These are phyloP conservation scores for Lepisosteus osseus DNA, from an alignment of 2,113 vertebrate genomes.

Conservation along the genomic window DNA sequence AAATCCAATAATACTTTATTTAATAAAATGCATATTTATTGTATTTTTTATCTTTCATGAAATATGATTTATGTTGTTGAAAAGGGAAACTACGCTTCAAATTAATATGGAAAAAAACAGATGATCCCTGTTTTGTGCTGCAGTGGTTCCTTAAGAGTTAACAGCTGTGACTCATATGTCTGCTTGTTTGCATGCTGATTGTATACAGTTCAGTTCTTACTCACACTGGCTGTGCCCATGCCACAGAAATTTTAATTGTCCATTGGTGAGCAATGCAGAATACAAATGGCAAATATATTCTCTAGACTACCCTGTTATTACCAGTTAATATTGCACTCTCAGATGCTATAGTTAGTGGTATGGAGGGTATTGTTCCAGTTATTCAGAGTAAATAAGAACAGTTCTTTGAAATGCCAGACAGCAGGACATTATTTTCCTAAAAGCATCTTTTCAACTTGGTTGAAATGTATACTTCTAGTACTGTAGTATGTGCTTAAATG, in stretches of 20 bases:
- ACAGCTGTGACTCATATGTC: too few species aligned
- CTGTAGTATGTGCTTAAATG: too few species aligned
- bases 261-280: slow-evolving; percentile 32
- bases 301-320: slow-evolving; percentile 25
- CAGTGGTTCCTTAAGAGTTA: too few species aligned
- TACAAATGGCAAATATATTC: slow-evolving; percentile 36
- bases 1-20: too few species aligned
- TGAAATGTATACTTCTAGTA: too few species aligned
- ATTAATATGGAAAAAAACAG: too few species aligned
- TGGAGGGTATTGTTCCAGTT: neutral
- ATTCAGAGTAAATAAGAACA: neutral
- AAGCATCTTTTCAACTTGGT: neutral
- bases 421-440: neutral
- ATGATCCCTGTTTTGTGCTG: too few species aligned
- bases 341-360: neutral
- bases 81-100: too few species aligned
- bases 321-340: neutral
- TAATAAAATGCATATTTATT: too few species aligned
- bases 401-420: neutral
- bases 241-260: slow-evolving; percentile 28
- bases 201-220: slow-evolving; percentile 34
- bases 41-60: too few species aligned
- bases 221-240: slow-evolving; percentile 24
- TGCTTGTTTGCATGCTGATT: slow-evolving; percentile 3
- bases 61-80: too few species aligned